Evolutionary conservation across 1,140 invertebrate species (phyloP), one percentile per base, ranked within the genome.

Genomic region (Drosophila lini): DNA sequence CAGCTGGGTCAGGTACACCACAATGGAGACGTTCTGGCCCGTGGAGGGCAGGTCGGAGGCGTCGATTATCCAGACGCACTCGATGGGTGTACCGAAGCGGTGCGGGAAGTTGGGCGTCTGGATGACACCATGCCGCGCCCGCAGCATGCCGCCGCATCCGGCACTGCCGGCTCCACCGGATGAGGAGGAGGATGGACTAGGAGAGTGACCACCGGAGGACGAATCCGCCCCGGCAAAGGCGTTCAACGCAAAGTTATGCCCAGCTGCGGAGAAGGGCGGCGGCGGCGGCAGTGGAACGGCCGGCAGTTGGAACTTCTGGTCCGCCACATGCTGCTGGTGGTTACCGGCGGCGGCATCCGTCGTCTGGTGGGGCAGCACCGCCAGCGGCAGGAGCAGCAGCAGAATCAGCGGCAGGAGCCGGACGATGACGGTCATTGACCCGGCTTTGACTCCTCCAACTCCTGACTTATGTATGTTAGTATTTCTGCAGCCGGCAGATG

Each of bases 1-100:
- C 32, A 97, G 94, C 82, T 98, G 97, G 0, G 97, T 98, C 69
- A 98, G 94, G 90, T 98, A 98, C 28, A 98, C 94, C 40, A 97
- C 94, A 78, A 98, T 97, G 5, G 95, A 95, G 28, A 94, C 92
- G 65, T 95, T 58, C 63, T 85, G 58, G 28, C 74, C 69, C 15
- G 89, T 38, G 19, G 52, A 22, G 8, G 52, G 79, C 16, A 93
- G 78, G 3, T 95, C 94, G 36, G 94, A 94, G 7, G 96, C 95
- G 78, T 97, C 95, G 81, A 98, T 97, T 11, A 98, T 93, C 97
- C 97, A 98, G 60, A 95, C 94, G 90, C 97, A 97, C 63, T 94
- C 94, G 50, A 98, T 95, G 5, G 97, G 97, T 16, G 97, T 95
- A 8, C 94, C 91, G 91, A 97, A 98, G 2, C 94, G 93, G 32